Evolutionary conservation across 2,113 vertebrate genomes (phyloP).

Genomic region (Menidia beryllina): DNA sequence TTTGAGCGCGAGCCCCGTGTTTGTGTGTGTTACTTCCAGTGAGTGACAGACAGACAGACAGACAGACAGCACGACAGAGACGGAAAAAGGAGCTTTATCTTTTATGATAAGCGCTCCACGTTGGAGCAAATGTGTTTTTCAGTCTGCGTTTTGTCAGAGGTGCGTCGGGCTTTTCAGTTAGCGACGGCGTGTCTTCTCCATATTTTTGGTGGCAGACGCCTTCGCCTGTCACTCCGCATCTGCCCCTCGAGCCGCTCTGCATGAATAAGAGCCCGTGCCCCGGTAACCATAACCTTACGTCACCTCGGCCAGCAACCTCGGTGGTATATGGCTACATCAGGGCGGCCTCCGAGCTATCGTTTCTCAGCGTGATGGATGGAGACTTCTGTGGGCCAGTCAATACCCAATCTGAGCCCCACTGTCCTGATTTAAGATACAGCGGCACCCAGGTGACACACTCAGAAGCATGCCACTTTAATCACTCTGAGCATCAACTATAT

Average conservation of each 20-base stretch:
- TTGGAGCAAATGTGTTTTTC: slow-evolving; percentile 66
- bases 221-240: slow-evolving; percentile 50
- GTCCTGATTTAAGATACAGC: slow-evolving; percentile 83
- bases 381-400: slow-evolving; percentile 79
- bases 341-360: slow-evolving; percentile 68
- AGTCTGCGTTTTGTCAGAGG: slow-evolving; percentile 56
- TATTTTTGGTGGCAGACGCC: slow-evolving; percentile 34
- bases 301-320: slow-evolving; percentile 61
- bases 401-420: slow-evolving; percentile 82
- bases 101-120: slow-evolving; percentile 38
- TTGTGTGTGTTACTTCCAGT: slow-evolving; percentile 26
- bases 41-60: slow-evolving; percentile 42
- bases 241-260: slow-evolving; percentile 13
- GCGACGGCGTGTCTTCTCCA: slow-evolving; percentile 41
- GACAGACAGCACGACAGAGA: slow-evolving; percentile 33
- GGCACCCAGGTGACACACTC: slow-evolving; percentile 77
- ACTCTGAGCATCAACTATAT: slow-evolving; percentile 74
- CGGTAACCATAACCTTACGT: slow-evolving; percentile 64
- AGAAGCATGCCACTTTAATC: slow-evolving; percentile 76
- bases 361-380: slow-evolving; percentile 82
- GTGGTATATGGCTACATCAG: slow-evolving; percentile 72
- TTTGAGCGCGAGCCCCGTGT: slow-evolving; percentile 13
- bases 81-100: slow-evolving; percentile 41
- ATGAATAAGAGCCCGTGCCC: slow-evolving; percentile 53
- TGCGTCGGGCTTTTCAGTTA: slow-evolving; percentile 12